Percentiles rank a stretch among this genome's conserved stretches.
These are phyloP conservation scores for Andrena cerasifolii DNA, from an alignment of 1,140 invertebrate genomes.

Conservation along the genomic window DNA sequence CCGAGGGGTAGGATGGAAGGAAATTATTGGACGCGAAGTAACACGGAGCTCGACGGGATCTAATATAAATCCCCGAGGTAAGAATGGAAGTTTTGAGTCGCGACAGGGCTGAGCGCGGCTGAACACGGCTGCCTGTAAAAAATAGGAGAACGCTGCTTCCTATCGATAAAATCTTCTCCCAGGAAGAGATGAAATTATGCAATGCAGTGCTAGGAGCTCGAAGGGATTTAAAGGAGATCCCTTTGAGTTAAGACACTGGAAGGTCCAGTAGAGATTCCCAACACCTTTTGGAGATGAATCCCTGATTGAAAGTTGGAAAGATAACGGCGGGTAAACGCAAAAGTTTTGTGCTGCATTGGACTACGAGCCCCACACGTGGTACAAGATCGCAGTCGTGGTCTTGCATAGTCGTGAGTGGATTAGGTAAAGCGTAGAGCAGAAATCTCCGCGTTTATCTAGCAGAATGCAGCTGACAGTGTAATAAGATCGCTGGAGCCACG, in stretches of 20 bases:
- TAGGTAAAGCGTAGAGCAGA: no score
- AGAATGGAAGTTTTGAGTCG: neutral
- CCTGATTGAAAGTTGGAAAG: neutral
- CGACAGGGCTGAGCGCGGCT: neutral
- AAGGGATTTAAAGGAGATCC: neutral
- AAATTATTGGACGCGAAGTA: neutral
- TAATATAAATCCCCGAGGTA: neutral
- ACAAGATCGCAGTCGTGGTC: no score
- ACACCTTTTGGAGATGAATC: neutral
- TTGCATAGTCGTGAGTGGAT: no score
- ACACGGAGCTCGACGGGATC: neutral
- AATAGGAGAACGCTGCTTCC: neutral
- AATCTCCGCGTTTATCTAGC: no score
- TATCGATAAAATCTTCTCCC: neutral
- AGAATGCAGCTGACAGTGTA: no score
- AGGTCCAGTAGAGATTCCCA: neutral
- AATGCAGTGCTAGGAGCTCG: neutral
- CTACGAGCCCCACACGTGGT: no score
- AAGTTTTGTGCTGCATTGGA: conserved; percentile 24
- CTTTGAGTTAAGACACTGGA: neutral
- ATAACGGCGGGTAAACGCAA: neutral
- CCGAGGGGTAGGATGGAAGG: no score
- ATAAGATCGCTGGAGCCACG: no score
- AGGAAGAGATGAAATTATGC: neutral
- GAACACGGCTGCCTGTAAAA: neutral